Evolutionary conservation across 2,888 invertebrate species (phyloP).

Genomic region (Argynnis bischoffii): DNA sequence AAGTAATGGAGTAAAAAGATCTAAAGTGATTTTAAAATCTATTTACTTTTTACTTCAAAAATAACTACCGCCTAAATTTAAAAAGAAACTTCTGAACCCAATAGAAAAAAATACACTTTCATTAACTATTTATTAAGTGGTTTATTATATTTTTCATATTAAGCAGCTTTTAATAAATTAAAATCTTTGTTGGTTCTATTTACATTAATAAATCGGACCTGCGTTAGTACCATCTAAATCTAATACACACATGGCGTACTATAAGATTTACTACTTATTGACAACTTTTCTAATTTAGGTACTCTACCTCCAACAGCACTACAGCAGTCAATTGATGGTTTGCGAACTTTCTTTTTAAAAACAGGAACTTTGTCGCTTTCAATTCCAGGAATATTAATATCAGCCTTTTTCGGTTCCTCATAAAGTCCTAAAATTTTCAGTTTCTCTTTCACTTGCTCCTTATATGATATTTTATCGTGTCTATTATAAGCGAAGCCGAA

Average conservation of each 20-base stretch:
- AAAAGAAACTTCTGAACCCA: no score
- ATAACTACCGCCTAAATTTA: no score
- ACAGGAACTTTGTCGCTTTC: conserved; percentile 55
- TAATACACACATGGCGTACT: not conserved
- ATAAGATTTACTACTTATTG: no score
- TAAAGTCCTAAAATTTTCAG: conserved; percentile 62
- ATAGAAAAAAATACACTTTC: no score
- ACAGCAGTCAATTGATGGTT: conserved; percentile 72
- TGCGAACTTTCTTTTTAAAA: conserved; percentile 58
- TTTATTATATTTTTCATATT: no score
- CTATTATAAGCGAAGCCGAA: conserved; percentile 69
- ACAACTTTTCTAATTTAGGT: not conserved
- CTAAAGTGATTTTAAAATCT: not conserved
- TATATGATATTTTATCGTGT: conserved; percentile 59
- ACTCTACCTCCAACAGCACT: conserved; percentile 71
- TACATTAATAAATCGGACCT: no score
- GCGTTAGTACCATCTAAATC: not conserved
- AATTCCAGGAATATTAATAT: conserved; percentile 18
- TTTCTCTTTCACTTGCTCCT: conserved; percentile 52
- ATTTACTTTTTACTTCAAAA: not conserved
- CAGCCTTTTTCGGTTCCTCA: conserved; percentile 40
- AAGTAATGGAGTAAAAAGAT: not conserved
- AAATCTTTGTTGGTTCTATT: no score
- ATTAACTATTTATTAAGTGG: no score
- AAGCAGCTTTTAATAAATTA: no score